Evolutionary conservation across 1,140 invertebrate species (phyloP).

Genomic region (Drosophila mayri): DNA sequence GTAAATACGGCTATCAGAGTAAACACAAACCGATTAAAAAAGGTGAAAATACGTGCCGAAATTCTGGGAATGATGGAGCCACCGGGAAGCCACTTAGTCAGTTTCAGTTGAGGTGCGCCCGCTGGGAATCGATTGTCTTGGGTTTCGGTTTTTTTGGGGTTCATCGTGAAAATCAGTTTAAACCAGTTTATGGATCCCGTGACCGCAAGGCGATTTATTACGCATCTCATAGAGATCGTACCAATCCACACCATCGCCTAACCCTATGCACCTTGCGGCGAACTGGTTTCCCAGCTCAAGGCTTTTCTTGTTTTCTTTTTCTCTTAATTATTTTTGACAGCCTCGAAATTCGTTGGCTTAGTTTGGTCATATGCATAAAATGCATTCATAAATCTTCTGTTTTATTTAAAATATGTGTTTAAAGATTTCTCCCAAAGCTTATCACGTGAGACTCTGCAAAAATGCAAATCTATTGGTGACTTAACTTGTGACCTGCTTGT

Average conservation of each 20-base stretch:
- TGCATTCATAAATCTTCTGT: conserved; percentile 7
- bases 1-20: background rate
- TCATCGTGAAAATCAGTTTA: conserved; percentile 27
- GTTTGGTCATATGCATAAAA: conserved; percentile 35
- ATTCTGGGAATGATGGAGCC: conserved; percentile 4
- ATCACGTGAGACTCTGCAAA: conserved; percentile 10
- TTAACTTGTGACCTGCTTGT: background rate
- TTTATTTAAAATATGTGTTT: background rate
- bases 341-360: background rate
- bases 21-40: background rate
- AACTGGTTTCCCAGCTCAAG: conserved; percentile 43
- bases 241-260: conserved; percentile 18
- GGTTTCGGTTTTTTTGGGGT: conserved; percentile 17
- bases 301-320: conserved; percentile 22
- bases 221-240: conserved; percentile 41
- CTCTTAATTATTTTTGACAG: background rate
- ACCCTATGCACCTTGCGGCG: conserved; percentile 16
- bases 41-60: conserved; percentile 5
- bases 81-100: conserved; percentile 11
- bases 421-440: conserved; percentile 13
- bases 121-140: conserved; percentile 3
- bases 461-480: conserved; percentile 1
- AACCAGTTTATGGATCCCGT: conserved; percentile 35
- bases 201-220: conserved; percentile 28
- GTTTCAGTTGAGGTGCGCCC: conserved; percentile 20